Conservation (phyloP, 2,797 vertebrate genomes). For the Labroides dimidiatus region DNA sequence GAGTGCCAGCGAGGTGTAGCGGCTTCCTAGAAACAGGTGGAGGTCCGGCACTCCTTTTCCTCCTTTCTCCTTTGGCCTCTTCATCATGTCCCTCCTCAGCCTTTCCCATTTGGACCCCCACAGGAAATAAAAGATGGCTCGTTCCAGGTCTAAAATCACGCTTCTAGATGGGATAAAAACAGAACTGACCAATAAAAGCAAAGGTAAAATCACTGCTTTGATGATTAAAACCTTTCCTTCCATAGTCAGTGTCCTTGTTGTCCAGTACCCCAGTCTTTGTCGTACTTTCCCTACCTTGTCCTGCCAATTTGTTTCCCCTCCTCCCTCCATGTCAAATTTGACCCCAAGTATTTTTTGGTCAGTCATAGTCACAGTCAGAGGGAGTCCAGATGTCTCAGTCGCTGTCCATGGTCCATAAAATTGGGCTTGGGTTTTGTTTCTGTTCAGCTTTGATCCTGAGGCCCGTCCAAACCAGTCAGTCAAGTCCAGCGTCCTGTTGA, state of each 20-base stretch:
- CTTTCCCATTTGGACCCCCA: conserved; percentile 1
- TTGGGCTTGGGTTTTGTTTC: neutral
- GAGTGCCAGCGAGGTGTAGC: neutral
- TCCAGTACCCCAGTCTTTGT: neutral
- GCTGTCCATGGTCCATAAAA: neutral
- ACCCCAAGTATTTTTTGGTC: neutral
- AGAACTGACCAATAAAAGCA: neutral
- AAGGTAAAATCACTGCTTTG: neutral
- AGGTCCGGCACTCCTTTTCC: neutral
- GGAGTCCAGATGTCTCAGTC: neutral
- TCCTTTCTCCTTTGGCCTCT: neutral
- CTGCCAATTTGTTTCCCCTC: neutral
- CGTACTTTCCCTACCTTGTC: neutral
- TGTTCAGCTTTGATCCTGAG: neutral
- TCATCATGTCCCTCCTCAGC: neutral
- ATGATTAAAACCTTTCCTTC: conserved; percentile 2
- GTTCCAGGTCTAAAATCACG: neutral
- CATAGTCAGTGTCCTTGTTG: neutral
- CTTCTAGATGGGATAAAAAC: conserved; percentile 5
- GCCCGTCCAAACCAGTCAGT: conserved; percentile 12
- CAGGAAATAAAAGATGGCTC: neutral
- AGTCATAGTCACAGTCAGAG: neutral
- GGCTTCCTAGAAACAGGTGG: neutral
- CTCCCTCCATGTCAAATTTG: neutral
- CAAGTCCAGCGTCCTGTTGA: conserved; percentile 13